Evolutionary conservation across 2,113 vertebrate species (phyloP), one percentile per base, ranked within the genome.

Genomic region (Cyanistes caeruleus): DNA sequence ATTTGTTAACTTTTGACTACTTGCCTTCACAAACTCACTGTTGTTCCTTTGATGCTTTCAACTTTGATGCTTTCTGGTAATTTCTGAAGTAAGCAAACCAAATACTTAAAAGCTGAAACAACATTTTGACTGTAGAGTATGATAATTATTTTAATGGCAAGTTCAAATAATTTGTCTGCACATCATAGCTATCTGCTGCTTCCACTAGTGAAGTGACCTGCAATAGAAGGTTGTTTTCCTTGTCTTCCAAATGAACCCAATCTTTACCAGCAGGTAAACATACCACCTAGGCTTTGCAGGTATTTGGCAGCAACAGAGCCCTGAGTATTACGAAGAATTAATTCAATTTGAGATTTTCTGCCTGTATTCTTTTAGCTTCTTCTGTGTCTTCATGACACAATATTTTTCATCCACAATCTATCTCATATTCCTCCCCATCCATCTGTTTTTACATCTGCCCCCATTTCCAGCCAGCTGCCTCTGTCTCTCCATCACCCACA

Each of bases 81-180:
- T 84, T 84, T 84, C 60, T 55, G 33, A 63, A 77, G 33, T 62
- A 80, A 90, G 37, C 63, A 80, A 88, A 73, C 62, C 65, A 68
- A 95, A 59, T 62, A 13, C 56, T 78, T 82, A 74, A 46, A 84
- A 95, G 51, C 73, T 87, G 77, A 93, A 92, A 73, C 25, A 87
- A 39, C 62, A 70, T 74, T 86, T 69, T 17, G 12, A 15, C 59
- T 58, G 28, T 62, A 76, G 68, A 70, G 72, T 70, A 53, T 35
- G 13, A 48, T 53, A 28, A 27, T 65, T 75, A 33, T 33, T 93
- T 87, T 82, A 52, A 33, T 83, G 53, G 13, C 28, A 51, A 74
- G 73, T 80, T 89, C 37, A 81, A 25, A 55, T 89, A n/a, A 59
- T 51, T 58, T 87, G 55, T 55, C 76, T 84, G 76, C 69, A 46